Base-by-base conservation (phyloP, 2,888 invertebrate genomes). In the Sepioteuthis lessoniana region DNA sequence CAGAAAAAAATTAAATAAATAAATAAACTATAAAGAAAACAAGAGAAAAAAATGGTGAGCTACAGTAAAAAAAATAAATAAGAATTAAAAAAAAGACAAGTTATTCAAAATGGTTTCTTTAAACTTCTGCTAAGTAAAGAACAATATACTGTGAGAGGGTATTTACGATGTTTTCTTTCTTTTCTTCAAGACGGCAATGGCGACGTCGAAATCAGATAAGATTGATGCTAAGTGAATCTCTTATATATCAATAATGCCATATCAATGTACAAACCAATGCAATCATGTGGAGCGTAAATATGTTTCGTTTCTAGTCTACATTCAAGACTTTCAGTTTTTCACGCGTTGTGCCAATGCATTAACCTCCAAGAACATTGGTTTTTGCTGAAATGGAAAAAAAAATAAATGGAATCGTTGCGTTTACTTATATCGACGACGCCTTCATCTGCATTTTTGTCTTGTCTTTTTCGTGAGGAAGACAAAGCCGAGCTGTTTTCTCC, bases 161-260 rank as follows among this genome's bases (percentile, higher is more conserved):
- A 0, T 10, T 60, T n/a, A 8, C 10, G 8, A 5, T 7, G 55
- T n/a, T 76, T n/a, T 60, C 21, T 28, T 4, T 31, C n/a, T n/a
- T 76, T 10, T 76, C 16, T 76, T n/a, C 10, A 0, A 13, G 16
- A 10, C 8, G n/a, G n/a, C 16, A 16, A 55, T n/a, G 25, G 25
- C 8, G 8, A 1, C 31, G 10, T 76, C 8, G 76, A 76, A n/a
- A 76, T 76, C n/a, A 76, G 10, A 60, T 60, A 31, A 10, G n/a
- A 76, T 76, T 76, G 76, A 76, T 76, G 76, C 76, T 76, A 76
- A 76, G 76, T 76, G n/a, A n/a, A 76, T 76, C n/a, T 76, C n/a
- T 76, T 76, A 76, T 76, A n/a, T 76, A 76, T 76, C 76, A 76
- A 76, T 76, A 76, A 76, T n/a, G 76, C n/a, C 35, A n/a, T 76